Percentiles rank a stretch among this genome's conserved stretches.
Evolutionary conservation across 2,888 invertebrate species (phyloP).

Genomic region (Tenthredo amoena): DNA sequence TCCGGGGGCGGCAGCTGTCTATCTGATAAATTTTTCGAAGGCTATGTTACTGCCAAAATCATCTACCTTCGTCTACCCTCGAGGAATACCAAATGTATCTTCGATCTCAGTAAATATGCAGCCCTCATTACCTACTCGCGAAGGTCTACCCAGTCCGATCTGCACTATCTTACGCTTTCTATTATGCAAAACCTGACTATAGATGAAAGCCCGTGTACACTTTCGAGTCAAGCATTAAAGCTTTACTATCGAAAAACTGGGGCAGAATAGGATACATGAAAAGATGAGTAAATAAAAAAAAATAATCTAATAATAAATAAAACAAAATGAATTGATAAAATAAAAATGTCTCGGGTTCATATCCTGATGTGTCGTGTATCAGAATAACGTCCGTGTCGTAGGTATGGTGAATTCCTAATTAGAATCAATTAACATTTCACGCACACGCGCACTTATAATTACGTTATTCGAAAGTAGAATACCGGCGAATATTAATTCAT

Average conservation of each 20-base stretch:
- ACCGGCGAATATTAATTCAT: constrained; percentile 23
- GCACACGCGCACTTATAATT: neutral
- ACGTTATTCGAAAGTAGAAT: neutral
- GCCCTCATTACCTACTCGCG: constrained; percentile 34
- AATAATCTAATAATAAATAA: neutral
- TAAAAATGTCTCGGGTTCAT: neutral
- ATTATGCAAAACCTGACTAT: constrained; percentile 47
- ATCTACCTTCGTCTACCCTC: constrained; percentile 24
- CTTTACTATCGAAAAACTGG: neutral
- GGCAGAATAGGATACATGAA: neutral
- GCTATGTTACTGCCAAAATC: constrained; percentile 17
- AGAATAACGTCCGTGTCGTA: neutral
- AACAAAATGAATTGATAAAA: neutral
- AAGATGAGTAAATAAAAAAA: neutral
- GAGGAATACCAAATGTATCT: constrained; percentile 36
- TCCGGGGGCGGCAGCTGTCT: neutral
- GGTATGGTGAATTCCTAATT: constrained; percentile 3
- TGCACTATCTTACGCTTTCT: constrained; percentile 28
- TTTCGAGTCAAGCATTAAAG: neutral
- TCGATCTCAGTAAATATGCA: constrained; percentile 47
- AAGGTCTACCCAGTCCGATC: constrained; percentile 31
- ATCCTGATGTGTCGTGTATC: neutral
- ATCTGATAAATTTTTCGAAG: constrained; percentile 11
- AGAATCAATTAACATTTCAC: constrained; percentile 13
- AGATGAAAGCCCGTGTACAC: neutral